A percentile compares a stretch with the other conserved stretches of the same genome.
These are phyloP conservation scores for Mirounga angustirostris DNA, from an alignment of 2,113 vertebrate species.

Conservation along the genomic window DNA sequence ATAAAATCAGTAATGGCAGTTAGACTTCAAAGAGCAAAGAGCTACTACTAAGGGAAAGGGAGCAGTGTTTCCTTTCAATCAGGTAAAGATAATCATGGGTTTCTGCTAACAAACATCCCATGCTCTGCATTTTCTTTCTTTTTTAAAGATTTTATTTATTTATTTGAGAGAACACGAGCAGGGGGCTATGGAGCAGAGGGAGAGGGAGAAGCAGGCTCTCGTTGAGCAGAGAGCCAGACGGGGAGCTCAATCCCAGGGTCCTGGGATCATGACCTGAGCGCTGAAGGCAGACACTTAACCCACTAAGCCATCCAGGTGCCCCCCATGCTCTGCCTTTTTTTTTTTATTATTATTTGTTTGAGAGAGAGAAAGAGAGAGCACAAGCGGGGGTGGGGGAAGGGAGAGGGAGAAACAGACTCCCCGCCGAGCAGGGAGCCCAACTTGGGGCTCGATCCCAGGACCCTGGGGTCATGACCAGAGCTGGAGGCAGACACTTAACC, in stretches of 20 bases:
- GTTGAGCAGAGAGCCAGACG: not conserved
- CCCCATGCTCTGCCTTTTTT: not conserved
- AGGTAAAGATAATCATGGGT: conserved; percentile 19
- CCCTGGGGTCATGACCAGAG: not conserved
- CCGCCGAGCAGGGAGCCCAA: not conserved
- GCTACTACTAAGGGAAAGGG: not conserved
- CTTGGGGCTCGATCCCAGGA: not conserved
- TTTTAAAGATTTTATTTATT: not conserved
- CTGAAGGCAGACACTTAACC: not conserved
- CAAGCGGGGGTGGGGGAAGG: not conserved
- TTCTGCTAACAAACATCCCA: not conserved
- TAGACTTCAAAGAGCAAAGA: conserved; percentile 51
- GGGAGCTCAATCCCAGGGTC: not conserved
- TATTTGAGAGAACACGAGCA: not conserved
- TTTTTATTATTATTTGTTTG: not conserved
- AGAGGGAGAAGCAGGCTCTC: not conserved
- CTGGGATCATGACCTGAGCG: not conserved
- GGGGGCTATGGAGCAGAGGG: not conserved
- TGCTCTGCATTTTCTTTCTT: not conserved
- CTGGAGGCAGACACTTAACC: not conserved
- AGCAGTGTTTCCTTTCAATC: not conserved
- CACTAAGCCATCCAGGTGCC: not conserved
- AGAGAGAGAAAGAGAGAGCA: not conserved
- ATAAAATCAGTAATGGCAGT: conserved; percentile 2
- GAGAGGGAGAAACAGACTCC: not conserved